Evolutionary conservation across 2,888 invertebrate genomes (phyloP).

Genomic region (Xanthorhoe designata): DNA sequence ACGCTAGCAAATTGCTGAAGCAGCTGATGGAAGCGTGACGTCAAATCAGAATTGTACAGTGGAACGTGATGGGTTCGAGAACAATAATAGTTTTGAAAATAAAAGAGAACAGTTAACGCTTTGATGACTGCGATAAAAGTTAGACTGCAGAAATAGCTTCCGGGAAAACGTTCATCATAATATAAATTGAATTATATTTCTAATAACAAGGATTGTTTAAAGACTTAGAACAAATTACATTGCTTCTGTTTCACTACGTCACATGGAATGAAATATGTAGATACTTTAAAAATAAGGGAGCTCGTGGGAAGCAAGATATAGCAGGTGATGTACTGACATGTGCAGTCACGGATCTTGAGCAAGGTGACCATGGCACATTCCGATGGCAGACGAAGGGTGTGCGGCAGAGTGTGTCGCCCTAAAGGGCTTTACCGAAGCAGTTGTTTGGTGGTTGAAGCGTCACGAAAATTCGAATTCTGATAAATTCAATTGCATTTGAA

Average conservation of each 20-base stretch:
- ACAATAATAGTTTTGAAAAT: constrained; percentile 22
- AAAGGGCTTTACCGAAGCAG: constrained; percentile 33
- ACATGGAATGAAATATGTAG: not conserved
- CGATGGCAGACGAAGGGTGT: constrained; percentile 64
- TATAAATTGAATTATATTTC: not conserved
- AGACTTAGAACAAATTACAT: not conserved
- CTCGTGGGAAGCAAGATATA: constrained; percentile 70
- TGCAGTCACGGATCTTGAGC: constrained; percentile 71
- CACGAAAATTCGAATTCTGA: constrained; percentile 13
- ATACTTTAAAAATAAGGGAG: constrained; percentile 28
- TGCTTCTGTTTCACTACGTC: constrained; percentile 1
- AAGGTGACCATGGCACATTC: constrained; percentile 57
- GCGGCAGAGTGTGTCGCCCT: constrained; percentile 69
- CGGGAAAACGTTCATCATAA: not conserved
- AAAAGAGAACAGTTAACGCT: not conserved
- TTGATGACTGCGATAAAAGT: constrained; percentile 8
- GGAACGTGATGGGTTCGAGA: constrained; percentile 29
- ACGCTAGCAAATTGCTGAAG: constrained; percentile 52
- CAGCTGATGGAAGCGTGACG: constrained; percentile 37
- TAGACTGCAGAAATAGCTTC: not conserved
- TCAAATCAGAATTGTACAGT: constrained; percentile 29
- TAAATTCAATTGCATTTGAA: constrained; percentile 4
- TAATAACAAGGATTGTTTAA: not conserved
- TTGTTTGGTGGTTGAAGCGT: constrained; percentile 29
- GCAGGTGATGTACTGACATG: constrained; percentile 78